Evolutionary conservation across 2,113 vertebrate genomes (phyloP).

Genomic region (Sinocyclocheilus anshuiensis): DNA sequence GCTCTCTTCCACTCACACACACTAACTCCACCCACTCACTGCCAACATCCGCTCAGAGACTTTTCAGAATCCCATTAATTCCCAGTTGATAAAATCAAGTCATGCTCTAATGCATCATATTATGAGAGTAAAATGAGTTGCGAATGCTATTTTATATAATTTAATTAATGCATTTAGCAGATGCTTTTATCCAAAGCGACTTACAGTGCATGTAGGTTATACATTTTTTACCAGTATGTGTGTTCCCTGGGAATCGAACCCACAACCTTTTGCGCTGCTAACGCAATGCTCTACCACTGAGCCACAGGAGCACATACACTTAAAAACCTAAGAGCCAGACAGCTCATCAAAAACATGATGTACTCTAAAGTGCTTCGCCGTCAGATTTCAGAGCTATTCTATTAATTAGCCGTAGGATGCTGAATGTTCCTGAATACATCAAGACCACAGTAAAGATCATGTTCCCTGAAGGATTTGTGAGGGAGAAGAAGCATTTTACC

Average conservation of each 20-base stretch:
- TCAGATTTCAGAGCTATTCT: slow-evolving; percentile 24
- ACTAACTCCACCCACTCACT: too few species aligned
- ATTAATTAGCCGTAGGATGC: slow-evolving; percentile 17
- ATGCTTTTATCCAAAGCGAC: too few species aligned
- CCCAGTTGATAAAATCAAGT: not conserved
- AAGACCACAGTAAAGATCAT: not conserved
- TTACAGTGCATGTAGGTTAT: too few species aligned
- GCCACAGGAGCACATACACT: too few species aligned
- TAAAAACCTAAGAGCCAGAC: not conserved
- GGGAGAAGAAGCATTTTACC: slow-evolving; percentile 10
- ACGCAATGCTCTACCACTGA: too few species aligned
- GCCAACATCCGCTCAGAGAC: too few species aligned
- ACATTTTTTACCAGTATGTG: too few species aligned
- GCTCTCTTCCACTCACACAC: too few species aligned
- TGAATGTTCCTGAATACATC: slow-evolving; percentile 1
- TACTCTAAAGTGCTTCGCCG: not conserved
- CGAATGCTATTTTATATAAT: not conserved
- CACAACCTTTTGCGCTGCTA: too few species aligned
- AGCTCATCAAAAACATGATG: not conserved
- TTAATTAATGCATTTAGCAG: too few species aligned
- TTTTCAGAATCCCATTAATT: slow-evolving; percentile 3
- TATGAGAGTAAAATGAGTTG: not conserved
- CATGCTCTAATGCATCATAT: not conserved
- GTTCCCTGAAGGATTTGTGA: slow-evolving; percentile 1
- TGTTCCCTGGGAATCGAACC: too few species aligned